Base-by-base conservation (phyloP, 2,888 invertebrate species). In the Diploptera punctata region DNA sequence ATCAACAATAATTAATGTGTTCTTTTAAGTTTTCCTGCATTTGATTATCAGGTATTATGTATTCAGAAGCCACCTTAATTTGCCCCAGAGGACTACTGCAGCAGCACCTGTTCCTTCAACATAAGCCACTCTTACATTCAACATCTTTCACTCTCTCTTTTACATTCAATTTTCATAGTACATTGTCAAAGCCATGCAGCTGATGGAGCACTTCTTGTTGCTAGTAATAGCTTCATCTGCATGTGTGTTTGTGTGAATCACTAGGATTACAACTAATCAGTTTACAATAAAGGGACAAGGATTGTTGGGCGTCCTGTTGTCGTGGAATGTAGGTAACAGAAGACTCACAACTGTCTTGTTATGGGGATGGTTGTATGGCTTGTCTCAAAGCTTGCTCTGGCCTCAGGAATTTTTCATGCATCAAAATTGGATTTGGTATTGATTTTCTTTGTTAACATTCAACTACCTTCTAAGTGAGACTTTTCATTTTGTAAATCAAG, bases 111-210 rank as follows among this genome's bases (percentile, higher is more conserved):
- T 54, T 10, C 21, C 54, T 24, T 19, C 4, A 19, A 62, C 24
- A 43, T 21, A 16, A 26, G 7, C 44, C 65, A 65, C 65, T 44
- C 16, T 65, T 65, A 13, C 65, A 65, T n/a, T n/a, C n/a, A n/a
- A 44, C 62, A 65, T 3, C 24, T 44, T 21, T 7, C 44, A 43
- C n/a, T 24, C n/a, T 16, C 18, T 65, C 44, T 24, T 31, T 21
- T 38, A 60, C 60, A 62, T 29, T 13, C 21, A 21, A 18, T 19
- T 62, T 43, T 62, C 9, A n/a, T 33, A 33, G 10, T 19, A 19
- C 43, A 43, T 19, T n/a, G 26, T 44, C 16, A 65, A 65, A 65
- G 65, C 65, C 65, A 65, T 65, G 65, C 65, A 65, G 65, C n/a
- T 65, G 44, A 38, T 16, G 29, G 18, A 65, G 65, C 65, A 44